A percentile compares a stretch with the other conserved stretches of the same genome.
Evolutionary conservation across 2,113 vertebrate genomes (phyloP).

Genomic region (Leucoraja erinaceus): DNA sequence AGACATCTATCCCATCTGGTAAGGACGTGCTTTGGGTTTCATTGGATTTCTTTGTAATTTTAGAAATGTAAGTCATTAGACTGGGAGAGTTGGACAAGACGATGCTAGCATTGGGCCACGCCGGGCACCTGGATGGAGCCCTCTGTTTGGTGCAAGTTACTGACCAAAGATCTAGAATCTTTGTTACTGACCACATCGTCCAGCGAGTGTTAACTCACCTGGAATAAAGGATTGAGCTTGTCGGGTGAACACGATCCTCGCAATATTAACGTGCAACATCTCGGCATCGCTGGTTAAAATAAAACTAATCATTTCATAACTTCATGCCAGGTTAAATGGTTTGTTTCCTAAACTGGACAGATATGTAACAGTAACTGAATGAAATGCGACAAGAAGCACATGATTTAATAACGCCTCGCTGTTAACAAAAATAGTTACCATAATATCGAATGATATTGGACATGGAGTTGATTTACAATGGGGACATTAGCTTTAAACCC

Average conservation of each 20-base stretch:
- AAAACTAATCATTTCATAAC: neutral
- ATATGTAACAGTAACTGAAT: too few species aligned
- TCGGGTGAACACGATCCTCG: neutral
- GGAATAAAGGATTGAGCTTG: neutral
- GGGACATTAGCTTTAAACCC: neutral
- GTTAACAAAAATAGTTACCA: too few species aligned
- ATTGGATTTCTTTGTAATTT: neutral
- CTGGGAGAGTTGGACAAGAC: neutral
- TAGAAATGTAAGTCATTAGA: neutral
- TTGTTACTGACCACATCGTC: too few species aligned
- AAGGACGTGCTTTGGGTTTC: neutral
- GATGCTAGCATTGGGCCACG: too few species aligned
- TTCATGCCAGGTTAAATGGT: neutral
- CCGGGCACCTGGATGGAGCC: neutral
- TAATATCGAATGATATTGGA: neutral
- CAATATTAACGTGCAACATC: neutral
- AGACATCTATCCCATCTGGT: constrained; percentile 23
- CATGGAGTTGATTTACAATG: neutral
- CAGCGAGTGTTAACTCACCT: too few species aligned
- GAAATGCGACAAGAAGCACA: too few species aligned
- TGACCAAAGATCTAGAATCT: neutral
- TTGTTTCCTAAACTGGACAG: neutral
- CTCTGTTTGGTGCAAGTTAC: neutral
- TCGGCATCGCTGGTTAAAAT: neutral
- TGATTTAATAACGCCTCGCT: neutral